These are phyloP conservation scores for Isoperla grammatica DNA, from an alignment of 2,888 invertebrate genomes.

Conservation along the genomic window DNA sequence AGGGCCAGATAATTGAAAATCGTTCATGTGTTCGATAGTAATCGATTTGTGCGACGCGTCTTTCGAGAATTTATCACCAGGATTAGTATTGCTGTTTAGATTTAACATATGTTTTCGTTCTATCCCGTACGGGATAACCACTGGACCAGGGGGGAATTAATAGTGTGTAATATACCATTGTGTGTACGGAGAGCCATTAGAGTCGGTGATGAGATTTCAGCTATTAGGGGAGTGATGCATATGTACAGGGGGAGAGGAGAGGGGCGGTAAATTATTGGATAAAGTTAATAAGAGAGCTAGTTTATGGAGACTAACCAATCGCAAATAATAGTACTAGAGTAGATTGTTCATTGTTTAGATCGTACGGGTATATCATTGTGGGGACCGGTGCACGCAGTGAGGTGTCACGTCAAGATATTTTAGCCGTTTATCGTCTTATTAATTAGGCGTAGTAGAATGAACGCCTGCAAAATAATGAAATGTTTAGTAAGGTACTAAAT, in stretches of 20 bases:
- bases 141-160: not conserved
- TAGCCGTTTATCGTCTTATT: too few relatives aligned
- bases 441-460: too few relatives aligned
- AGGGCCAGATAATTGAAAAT: slow-evolving; percentile 24
- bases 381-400: too few relatives aligned
- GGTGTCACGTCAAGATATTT: too few relatives aligned
- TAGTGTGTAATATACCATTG: slow-evolving; percentile 2
- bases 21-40: slow-evolving; percentile 25
- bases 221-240: slow-evolving; percentile 5
- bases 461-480: too few relatives aligned
- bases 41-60: slow-evolving; percentile 19
- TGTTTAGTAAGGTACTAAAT: too few relatives aligned
- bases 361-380: too few relatives aligned
- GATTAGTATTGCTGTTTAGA: slow-evolving; percentile 17
- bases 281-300: too few relatives aligned
- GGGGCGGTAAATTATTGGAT: too few relatives aligned
- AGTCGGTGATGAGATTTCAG: slow-evolving; percentile 14
- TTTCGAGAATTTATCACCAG: slow-evolving; percentile 14
- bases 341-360: too few relatives aligned
- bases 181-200: not conserved
- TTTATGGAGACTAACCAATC: too few relatives aligned
- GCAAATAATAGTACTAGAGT: too few relatives aligned
- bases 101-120: slow-evolving; percentile 1
- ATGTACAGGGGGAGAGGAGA: not conserved
- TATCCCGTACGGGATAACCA: not conserved